Evolutionary conservation across 2,888 invertebrate species (phyloP), one percentile per base, ranked within the genome.

Genomic region (Aromia moschata): DNA sequence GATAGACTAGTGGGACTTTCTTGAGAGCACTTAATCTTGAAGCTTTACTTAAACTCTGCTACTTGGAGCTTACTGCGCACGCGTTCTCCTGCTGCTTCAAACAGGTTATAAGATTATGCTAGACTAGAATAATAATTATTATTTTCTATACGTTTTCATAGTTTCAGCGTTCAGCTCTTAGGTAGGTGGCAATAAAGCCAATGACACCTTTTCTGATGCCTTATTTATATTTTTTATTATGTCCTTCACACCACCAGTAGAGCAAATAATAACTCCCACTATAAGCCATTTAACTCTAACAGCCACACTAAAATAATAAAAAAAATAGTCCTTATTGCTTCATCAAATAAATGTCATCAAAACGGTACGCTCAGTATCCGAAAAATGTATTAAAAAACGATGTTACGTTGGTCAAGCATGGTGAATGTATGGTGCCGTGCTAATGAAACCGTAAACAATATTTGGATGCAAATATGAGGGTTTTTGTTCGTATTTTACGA

Each of bases 71-170:
- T 14, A 11, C 5, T 16, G 41, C 46, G 40, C 25, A 31, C 7
- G 38, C 51, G 17, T 31, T 9, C 16, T 11, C 20, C 45, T 12
- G n/a, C 18, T 37, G 46, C 46, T 16, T 20, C 25, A 30, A 55
- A 55, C 55, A 55, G 55, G 55, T 55, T 55, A 55, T 45, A 55
- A 46, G 43, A 44, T 55, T 49, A 49, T 49, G 17, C 38, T 38
- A 33, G 49, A 20, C 49, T 49, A 49, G 49, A 38, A 49, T 49
- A 37, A 49, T 49, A 49, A 49, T 49, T 49, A 49, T 49, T 49
- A 49, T 49, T 49, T 49, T 49, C 49, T 49, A 49, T 49, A 49
- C 49, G 30, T 38, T 38, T 49, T 49, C 49, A 30, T 49, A 49
- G 49, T 49, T 47, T 47, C 9, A 36, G 11, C 16, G 16, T 36